A percentile compares a stretch with the other conserved stretches of the same genome.
phyloP scores from a whole-genome alignment of 2,888 invertebrate genomes.

The Willowsia nigromaculata region DNA sequence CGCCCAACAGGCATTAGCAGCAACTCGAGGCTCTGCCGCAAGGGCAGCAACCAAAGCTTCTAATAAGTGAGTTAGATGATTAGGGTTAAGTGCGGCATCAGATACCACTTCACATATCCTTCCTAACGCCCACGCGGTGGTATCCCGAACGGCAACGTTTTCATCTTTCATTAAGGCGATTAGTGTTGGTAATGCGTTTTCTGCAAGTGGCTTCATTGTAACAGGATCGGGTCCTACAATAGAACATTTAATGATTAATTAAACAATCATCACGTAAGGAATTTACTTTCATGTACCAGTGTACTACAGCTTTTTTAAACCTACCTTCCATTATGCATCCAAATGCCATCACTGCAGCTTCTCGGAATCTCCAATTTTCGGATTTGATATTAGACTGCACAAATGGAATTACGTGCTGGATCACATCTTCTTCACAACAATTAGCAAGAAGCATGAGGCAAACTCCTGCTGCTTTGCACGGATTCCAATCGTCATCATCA shows the following conservation, averaged over 20 bases:
- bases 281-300: too few relatives aligned
- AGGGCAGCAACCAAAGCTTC: conserved; percentile 92
- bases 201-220: conserved; percentile 94
- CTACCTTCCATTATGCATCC: conserved; percentile 82
- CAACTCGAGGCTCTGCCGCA: conserved; percentile 96
- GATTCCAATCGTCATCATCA: conserved; percentile 99
- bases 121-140: conserved; percentile 99
- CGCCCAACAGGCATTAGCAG: conserved; percentile 99
- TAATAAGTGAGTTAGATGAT: conserved; percentile 89
- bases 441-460: conserved; percentile 98
- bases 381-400: conserved; percentile 96
- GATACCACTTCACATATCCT: conserved; percentile 98
- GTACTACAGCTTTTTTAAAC: too few relatives aligned
- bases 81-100: conserved; percentile 94
- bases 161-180: conserved; percentile 96
- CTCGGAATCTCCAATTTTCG: conserved; percentile 94
- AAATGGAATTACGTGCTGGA: conserved; percentile 97
- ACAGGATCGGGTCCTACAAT: conserved; percentile 85
- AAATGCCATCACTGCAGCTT: conserved; percentile 99
- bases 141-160: conserved; percentile 96
- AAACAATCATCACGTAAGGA: neutral
- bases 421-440: conserved; percentile 98
- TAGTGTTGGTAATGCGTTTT: conserved; percentile 97
- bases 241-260: neutral
- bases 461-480: conserved; percentile 99